phyloP scores from a whole-genome alignment of 2,113 vertebrate genomes.

The Glaucidium brasilianum region DNA sequence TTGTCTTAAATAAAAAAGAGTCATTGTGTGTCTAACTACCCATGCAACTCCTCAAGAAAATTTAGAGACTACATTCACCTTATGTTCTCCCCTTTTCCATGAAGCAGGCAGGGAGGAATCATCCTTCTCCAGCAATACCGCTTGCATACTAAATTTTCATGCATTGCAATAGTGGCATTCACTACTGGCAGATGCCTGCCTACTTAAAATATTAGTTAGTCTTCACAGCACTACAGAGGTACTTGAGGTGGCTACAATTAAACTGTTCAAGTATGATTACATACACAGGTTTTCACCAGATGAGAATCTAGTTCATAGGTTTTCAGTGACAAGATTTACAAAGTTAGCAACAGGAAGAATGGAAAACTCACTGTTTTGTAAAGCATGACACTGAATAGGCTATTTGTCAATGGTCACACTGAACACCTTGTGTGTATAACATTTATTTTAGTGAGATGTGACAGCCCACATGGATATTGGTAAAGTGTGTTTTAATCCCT shows the following conservation, averaged over 20 bases:
- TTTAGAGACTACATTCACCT: neutral
- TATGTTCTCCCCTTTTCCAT: neutral
- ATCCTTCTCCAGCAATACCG: neutral
- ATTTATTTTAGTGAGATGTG: neutral
- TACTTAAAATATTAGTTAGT: too few species aligned
- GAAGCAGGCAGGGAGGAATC: neutral
- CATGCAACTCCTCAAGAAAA: constrained; percentile 7
- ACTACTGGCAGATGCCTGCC: neutral
- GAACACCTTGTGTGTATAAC: neutral
- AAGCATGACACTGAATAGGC: neutral
- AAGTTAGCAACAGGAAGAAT: neutral
- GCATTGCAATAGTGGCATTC: neutral
- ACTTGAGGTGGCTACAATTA: neutral
- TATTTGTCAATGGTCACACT: neutral
- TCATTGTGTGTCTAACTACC: constrained; percentile 31
- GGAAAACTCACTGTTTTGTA: neutral
- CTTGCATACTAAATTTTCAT: neutral
- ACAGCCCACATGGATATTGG: neutral
- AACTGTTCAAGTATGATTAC: neutral
- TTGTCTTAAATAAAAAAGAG: neutral
- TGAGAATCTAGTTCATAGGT: neutral
- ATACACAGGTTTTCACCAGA: neutral
- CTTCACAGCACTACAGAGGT: neutral
- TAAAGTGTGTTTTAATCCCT: neutral
- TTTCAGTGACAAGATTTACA: constrained; percentile 14